Conservation (phyloP, 2,113 vertebrate species). For the Gymnarchus niloticus region DNA sequence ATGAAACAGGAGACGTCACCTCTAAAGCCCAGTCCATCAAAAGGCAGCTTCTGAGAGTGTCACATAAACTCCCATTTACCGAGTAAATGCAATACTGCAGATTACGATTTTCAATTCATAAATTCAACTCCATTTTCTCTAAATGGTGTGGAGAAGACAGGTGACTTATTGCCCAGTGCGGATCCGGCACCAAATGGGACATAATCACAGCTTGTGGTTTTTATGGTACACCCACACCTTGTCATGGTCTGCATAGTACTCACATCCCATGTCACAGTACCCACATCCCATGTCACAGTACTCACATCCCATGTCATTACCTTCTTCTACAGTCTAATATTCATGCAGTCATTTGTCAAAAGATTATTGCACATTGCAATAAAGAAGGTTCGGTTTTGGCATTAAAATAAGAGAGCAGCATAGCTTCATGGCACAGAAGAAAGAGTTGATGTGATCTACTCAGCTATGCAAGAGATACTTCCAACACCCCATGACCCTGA, state of each 20-base stretch:
- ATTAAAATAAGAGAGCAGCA: background rate
- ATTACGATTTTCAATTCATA: slow-evolving; percentile 2
- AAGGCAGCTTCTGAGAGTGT: background rate
- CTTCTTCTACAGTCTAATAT: too few species aligned
- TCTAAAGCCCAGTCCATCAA: background rate
- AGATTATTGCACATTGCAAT: background rate
- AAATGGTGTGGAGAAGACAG: background rate
- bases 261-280: background rate
- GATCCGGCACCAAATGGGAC: background rate
- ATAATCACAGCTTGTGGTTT: background rate
- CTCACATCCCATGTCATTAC: background rate
- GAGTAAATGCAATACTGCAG: background rate
- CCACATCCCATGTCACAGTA: background rate
- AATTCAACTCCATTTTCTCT: background rate
- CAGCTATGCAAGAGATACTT: too few species aligned
- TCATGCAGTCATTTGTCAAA: slow-evolving; percentile 25
- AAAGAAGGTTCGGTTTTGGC: background rate
- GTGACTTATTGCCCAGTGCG: slow-evolving; percentile 11
- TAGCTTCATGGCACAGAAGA: background rate
- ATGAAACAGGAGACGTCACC: background rate
- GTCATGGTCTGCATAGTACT: background rate
- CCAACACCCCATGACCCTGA: too few species aligned
- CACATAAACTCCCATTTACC: background rate
- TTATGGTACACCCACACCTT: background rate
- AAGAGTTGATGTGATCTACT: too few species aligned